phyloP scores from a whole-genome alignment of 2,888 invertebrate genomes.

The Drosophila multiciliata region DNA sequence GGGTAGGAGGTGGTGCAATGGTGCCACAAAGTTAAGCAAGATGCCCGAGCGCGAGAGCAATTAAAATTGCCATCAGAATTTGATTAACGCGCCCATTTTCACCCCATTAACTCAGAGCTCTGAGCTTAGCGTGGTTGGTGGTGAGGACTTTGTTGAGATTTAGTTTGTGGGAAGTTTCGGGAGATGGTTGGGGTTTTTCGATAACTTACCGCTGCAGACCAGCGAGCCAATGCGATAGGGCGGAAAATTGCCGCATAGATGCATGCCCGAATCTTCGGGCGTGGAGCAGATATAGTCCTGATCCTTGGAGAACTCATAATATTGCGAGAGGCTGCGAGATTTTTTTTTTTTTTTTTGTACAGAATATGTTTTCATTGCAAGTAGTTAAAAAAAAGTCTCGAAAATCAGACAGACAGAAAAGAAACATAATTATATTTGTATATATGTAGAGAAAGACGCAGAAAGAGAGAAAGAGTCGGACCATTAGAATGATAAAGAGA shows the following conservation, averaged over 20 bases:
- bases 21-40: slow-evolving; percentile 50
- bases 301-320: slow-evolving; percentile 94
- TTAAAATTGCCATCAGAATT: slow-evolving; percentile 75
- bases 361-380: slow-evolving; percentile 43
- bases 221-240: slow-evolving; percentile 90
- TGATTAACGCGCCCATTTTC: slow-evolving; percentile 76
- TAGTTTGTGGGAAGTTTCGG: neutral
- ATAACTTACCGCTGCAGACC: slow-evolving; percentile 90
- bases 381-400: slow-evolving; percentile 40
- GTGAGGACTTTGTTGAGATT: neutral
- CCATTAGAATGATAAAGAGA: slow-evolving; percentile 16
- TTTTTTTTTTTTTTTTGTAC: slow-evolving; percentile 10
- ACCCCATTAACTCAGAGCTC: slow-evolving; percentile 65
- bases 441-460: slow-evolving; percentile 18
- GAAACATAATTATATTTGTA: slow-evolving; percentile 17
- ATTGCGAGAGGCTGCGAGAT: slow-evolving; percentile 88
- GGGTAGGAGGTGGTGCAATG: neutral
- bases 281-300: slow-evolving; percentile 99
- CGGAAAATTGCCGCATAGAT: slow-evolving; percentile 93
- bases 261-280: slow-evolving; percentile 97
- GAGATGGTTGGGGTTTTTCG: neutral
- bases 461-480: slow-evolving; percentile 26
- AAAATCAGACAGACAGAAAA: slow-evolving; percentile 30
- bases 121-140: neutral
- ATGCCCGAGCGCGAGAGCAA: slow-evolving; percentile 51